A percentile compares a stretch with the other conserved stretches of the same genome.
phyloP scores from a whole-genome alignment of 2,113 vertebrate genomes.

The Okapia johnstoni region DNA sequence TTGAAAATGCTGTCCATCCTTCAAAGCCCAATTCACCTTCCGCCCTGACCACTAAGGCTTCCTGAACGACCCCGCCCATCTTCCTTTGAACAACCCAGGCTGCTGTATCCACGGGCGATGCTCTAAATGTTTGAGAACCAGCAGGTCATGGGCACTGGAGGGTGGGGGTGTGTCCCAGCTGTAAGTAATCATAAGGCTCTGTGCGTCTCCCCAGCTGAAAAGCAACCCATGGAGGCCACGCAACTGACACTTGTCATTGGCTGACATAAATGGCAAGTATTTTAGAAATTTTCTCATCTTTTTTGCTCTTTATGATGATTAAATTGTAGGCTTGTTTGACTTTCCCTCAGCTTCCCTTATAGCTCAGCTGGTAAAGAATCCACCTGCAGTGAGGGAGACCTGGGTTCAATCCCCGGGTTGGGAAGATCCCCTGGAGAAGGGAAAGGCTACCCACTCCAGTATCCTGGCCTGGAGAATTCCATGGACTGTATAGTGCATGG shows the following conservation, averaged over 20 bases:
- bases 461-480: not conserved
- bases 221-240: too few relatives aligned
- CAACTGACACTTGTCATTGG: not conserved
- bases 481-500: not conserved
- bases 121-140: not conserved
- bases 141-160: too few relatives aligned
- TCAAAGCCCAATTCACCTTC: not conserved
- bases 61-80: too few relatives aligned
- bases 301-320: not conserved
- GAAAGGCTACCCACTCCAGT: not conserved
- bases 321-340: not conserved
- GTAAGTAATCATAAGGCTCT: not conserved
- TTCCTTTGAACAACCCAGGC: not conserved
- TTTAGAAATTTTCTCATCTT: not conserved
- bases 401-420: not conserved
- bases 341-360: not conserved
- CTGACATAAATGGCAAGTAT: not conserved
- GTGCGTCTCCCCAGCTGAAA: accelerated
- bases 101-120: not conserved
- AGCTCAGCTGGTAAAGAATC: not conserved
- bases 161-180: too few relatives aligned
- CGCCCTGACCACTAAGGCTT: not conserved
- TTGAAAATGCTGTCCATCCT: not conserved
- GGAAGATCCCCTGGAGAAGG: not conserved
- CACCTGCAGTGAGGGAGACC: not conserved